These are phyloP conservation scores for Montipora cactus DNA, from an alignment of 64 coral and sea anemone genomes.

Conservation along the genomic window DNA sequence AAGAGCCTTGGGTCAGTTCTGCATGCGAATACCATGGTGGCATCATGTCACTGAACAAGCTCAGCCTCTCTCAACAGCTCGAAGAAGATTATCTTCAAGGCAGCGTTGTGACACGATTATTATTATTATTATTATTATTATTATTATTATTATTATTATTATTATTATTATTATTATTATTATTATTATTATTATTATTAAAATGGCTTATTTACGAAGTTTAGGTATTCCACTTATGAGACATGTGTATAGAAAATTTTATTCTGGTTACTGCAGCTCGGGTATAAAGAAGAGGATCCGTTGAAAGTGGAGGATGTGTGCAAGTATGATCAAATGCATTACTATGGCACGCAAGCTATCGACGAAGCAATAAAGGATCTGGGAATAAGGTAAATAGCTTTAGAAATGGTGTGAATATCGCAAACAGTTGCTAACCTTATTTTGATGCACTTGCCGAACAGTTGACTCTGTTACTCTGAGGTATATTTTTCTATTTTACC, in stretches of 20 bases:
- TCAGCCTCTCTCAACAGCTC: too few species aligned
- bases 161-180: too few species aligned
- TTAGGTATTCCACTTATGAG: neutral
- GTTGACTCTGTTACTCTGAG: too few species aligned
- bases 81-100: too few species aligned
- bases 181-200: too few species aligned
- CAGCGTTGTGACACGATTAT: too few species aligned
- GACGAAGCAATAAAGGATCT: conserved; percentile 64
- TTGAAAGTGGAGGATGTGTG: conserved; percentile 85
- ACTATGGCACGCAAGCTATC: conserved; percentile 74
- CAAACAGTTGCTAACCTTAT: neutral
- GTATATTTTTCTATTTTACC: too few species aligned
- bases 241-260: neutral
- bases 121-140: too few species aligned
- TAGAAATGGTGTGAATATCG: neutral
- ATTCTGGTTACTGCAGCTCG: conserved; percentile 53
- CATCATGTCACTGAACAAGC: too few species aligned
- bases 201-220: neutral
- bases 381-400: conserved; percentile 64
- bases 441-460: neutral
- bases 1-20: too few species aligned
- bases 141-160: too few species aligned
- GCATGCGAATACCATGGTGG: too few species aligned
- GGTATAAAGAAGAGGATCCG: conserved; percentile 60
- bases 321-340: conserved; percentile 86